phyloP scores from a whole-genome alignment of 2,113 vertebrate species.

The Nycticebus coucang region DNA sequence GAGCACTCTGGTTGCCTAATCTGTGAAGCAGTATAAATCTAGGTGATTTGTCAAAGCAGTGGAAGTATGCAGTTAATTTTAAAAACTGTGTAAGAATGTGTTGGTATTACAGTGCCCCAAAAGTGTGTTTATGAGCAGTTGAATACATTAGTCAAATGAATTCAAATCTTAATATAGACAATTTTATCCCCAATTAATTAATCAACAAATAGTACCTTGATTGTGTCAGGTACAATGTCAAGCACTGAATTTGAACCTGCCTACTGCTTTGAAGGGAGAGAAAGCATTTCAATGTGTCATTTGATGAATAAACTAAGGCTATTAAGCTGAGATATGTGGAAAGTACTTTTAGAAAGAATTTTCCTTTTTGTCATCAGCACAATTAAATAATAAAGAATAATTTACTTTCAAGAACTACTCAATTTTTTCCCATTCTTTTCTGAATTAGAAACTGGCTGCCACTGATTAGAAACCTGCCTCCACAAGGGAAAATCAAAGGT shows the following conservation, averaged over 20 bases:
- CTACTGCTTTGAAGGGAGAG: background rate
- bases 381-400: background rate
- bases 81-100: background rate
- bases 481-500: conserved; percentile 77
- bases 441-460: conserved; percentile 4
- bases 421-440: background rate
- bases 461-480: background rate
- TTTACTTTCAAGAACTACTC: conserved; percentile 28
- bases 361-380: background rate
- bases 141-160: conserved; percentile 60
- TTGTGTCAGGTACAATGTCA: background rate
- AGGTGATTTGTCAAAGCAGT: background rate
- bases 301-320: background rate
- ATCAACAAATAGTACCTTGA: background rate
- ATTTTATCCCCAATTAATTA: background rate
- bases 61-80: background rate
- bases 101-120: background rate
- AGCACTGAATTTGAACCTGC: background rate
- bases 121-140: conserved; percentile 53
- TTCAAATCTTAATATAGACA: conserved; percentile 48
- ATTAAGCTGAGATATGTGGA: background rate
- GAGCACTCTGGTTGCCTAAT: conserved; percentile 65
- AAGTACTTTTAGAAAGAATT: background rate
- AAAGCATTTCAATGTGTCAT: background rate
- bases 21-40: background rate